phyloP scores from a whole-genome alignment of 2,888 invertebrate genomes.

The Harmothoe impar region DNA sequence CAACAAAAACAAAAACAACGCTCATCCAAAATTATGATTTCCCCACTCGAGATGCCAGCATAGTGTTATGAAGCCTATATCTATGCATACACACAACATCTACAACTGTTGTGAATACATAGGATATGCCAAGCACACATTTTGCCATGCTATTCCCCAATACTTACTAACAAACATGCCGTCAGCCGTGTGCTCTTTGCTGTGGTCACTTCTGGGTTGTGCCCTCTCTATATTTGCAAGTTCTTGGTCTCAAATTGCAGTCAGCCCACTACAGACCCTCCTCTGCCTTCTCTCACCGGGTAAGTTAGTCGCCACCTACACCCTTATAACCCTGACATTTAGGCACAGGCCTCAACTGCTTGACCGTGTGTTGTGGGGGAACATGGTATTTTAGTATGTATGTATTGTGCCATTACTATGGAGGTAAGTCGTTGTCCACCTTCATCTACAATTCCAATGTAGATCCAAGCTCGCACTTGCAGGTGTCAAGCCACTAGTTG shows the following conservation, averaged over 20 bases:
- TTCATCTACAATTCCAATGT: no score
- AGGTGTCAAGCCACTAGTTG: no score
- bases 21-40: no score
- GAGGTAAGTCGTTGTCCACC: no score
- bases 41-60: no score
- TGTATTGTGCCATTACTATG: no score
- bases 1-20: no score
- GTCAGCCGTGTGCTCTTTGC: background rate
- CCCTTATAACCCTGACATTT: background rate
- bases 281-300: slow-evolving; percentile 68
- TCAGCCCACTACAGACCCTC: slow-evolving; percentile 70
- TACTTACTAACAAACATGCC: background rate
- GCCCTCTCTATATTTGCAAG: slow-evolving; percentile 42
- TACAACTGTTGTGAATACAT: background rate
- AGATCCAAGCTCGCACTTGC: no score
- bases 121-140: background rate
- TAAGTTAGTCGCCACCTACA: slow-evolving; percentile 65
- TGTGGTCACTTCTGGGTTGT: slow-evolving; percentile 5
- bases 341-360: no score
- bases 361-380: no score
- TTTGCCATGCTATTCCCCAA: background rate
- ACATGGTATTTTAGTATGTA: no score
- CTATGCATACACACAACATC: background rate
- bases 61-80: slow-evolving; percentile 6
- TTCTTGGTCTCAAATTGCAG: slow-evolving; percentile 68